These are phyloP conservation scores for Rhingia campestris DNA, from an alignment of 2,888 invertebrate genomes.

Conservation along the genomic window DNA sequence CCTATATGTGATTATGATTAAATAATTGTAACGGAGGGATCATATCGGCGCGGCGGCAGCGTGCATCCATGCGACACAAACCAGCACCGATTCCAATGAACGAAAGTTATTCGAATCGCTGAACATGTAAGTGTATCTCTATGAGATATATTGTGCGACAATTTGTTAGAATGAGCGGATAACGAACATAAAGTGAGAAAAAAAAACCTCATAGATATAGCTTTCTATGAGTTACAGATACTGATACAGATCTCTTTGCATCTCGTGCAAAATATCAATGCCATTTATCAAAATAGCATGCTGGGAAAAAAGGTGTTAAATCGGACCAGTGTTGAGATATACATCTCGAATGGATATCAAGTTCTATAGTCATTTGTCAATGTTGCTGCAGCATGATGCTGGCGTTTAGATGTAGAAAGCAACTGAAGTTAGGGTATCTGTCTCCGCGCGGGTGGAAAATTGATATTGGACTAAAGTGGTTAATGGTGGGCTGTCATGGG, in stretches of 20 bases:
- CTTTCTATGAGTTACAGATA: conserved; percentile 28
- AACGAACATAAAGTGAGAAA: background rate
- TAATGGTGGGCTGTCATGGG: conserved; percentile 39
- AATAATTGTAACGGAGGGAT: conserved; percentile 37
- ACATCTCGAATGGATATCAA: conserved; percentile 54
- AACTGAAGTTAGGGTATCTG: background rate
- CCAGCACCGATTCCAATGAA: conserved; percentile 32
- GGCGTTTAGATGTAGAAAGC: background rate
- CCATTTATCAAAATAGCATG: conserved; percentile 51
- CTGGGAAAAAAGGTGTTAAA: conserved; percentile 54
- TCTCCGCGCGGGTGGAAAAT: conserved; percentile 18
- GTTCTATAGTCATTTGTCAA: conserved; percentile 63
- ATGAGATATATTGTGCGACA: conserved; percentile 42
- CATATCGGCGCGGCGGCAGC: background rate
- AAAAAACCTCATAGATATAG: conserved; percentile 7
- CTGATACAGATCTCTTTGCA: conserved; percentile 20
- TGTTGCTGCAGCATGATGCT: conserved; percentile 69
- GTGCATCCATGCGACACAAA: conserved; percentile 16
- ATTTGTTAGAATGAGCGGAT: conserved; percentile 48
- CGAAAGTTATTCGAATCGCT: conserved; percentile 52
- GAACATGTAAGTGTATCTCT: conserved; percentile 23
- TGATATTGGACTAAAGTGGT: conserved; percentile 52
- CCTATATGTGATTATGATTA: conserved; percentile 55
- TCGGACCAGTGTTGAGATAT: conserved; percentile 37
- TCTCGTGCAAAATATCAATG: conserved; percentile 33